Conservation (phyloP, 2,113 vertebrate genomes). For the Bufo bufo region DNA sequence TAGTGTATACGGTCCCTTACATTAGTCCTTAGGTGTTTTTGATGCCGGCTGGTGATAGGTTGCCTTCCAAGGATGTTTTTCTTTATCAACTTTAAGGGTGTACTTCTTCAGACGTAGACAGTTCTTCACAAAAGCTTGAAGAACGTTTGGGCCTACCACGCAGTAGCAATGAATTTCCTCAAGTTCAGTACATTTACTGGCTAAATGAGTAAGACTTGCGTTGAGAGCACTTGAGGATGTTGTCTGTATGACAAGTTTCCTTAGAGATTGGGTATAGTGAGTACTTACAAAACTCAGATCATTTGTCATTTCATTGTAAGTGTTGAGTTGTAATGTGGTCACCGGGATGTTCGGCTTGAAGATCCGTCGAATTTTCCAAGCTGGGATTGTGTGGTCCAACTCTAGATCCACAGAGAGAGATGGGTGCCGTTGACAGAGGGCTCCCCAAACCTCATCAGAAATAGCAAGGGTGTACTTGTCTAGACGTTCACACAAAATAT, state of each 20-base stretch:
- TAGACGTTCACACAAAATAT: conserved; percentile 73
- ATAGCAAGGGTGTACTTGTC: conserved; percentile 69
- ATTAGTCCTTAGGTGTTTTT: neutral
- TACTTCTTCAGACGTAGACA: conserved; percentile 72
- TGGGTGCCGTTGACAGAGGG: conserved; percentile 68
- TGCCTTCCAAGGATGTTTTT: conserved; percentile 72
- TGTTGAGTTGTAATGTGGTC: conserved; percentile 71
- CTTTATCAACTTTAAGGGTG: conserved; percentile 75
- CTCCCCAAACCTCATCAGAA: conserved; percentile 70
- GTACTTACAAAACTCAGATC: conserved; percentile 67
- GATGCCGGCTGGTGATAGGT: conserved; percentile 2
- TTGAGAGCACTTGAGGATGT: conserved; percentile 70
- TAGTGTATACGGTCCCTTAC: too few species aligned
- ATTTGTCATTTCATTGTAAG: conserved; percentile 70
- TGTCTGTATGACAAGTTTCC: conserved; percentile 71
- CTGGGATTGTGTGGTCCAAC: conserved; percentile 73
- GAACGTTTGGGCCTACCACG: conserved; percentile 70
- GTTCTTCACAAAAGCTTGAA: conserved; percentile 67
- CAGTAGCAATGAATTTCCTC: conserved; percentile 79
- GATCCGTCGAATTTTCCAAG: conserved; percentile 65
- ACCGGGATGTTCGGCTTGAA: conserved; percentile 74
- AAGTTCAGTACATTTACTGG: conserved; percentile 67
- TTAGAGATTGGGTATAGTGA: conserved; percentile 68
- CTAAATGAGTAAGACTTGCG: conserved; percentile 66
- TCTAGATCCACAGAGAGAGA: conserved; percentile 72